Evolutionary conservation across 2,888 invertebrate species (phyloP).

Genomic region (Mamestra brassicae): DNA sequence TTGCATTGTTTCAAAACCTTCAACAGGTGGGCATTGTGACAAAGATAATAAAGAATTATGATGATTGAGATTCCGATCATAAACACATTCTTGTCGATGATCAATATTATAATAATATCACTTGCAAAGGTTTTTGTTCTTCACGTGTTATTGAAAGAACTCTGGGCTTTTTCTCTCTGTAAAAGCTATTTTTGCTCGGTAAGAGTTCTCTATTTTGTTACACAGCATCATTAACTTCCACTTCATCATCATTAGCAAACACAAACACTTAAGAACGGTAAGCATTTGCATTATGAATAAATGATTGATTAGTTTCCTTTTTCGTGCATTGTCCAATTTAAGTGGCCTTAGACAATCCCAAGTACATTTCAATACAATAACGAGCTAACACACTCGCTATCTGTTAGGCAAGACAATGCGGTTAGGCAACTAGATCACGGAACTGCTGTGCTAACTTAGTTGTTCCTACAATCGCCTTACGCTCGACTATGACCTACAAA

Average conservation of each 20-base stretch:
- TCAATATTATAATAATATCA: conserved; percentile 5
- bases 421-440: conserved; percentile 80
- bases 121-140: not conserved
- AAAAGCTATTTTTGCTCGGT: not conserved
- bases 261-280: not conserved
- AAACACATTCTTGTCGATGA: conserved; percentile 15
- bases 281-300: not conserved
- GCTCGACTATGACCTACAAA: conserved; percentile 83
- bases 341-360: not conserved
- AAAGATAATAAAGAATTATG: conserved; percentile 5
- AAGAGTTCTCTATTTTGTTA: not conserved
- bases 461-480: conserved; percentile 68
- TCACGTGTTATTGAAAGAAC: too few relatives aligned
- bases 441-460: conserved; percentile 75
- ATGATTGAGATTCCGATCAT: conserved; percentile 36
- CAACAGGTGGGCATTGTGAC: conserved; percentile 44
- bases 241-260: conserved; percentile 4
- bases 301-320: conserved; percentile 1
- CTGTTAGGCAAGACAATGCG: conserved; percentile 63
- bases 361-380: conserved; percentile 33
- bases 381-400: conserved; percentile 30
- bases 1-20: not conserved
- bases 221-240: conserved; percentile 1
- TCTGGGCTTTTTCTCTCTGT: not conserved
- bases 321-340: not conserved